Conservation (phyloP, 2,113 vertebrate genomes). For the Aptenodytes patagonicus region DNA sequence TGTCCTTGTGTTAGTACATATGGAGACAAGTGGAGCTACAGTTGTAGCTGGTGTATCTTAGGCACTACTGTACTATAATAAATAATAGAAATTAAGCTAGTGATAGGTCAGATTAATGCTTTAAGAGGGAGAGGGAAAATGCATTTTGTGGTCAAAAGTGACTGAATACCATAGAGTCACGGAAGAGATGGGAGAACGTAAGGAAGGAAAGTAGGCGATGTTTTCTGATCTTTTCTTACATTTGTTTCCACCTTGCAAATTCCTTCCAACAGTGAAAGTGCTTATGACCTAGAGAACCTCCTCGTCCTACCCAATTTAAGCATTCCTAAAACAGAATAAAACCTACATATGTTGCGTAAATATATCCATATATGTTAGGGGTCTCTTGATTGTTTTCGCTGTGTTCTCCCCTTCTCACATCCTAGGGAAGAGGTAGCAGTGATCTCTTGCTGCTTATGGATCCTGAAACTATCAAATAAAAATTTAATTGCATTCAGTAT, state of each 20-base stretch:
- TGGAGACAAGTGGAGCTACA: neutral
- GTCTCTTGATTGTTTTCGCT: neutral
- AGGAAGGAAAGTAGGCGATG: neutral
- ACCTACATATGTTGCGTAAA: neutral
- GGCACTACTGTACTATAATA: neutral
- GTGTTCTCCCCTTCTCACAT: neutral
- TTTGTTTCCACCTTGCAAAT: neutral
- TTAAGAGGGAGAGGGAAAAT: neutral
- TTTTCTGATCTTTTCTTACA: neutral
- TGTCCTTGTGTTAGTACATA: neutral
- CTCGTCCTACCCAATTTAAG: neutral
- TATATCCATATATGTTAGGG: neutral
- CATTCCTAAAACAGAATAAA: neutral
- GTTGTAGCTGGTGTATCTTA: neutral
- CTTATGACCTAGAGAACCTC: neutral
- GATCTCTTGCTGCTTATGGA: neutral
- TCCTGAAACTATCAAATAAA: neutral
- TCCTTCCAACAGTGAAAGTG: neutral
- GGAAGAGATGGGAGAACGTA: neutral
- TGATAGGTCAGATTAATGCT: neutral
- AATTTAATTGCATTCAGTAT: neutral
- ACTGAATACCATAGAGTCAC: neutral
- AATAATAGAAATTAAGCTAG: neutral
- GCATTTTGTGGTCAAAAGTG: neutral
- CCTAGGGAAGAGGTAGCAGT: neutral